Conservation (phyloP, 2,797 vertebrate genomes). For the Betta splendens region DNA sequence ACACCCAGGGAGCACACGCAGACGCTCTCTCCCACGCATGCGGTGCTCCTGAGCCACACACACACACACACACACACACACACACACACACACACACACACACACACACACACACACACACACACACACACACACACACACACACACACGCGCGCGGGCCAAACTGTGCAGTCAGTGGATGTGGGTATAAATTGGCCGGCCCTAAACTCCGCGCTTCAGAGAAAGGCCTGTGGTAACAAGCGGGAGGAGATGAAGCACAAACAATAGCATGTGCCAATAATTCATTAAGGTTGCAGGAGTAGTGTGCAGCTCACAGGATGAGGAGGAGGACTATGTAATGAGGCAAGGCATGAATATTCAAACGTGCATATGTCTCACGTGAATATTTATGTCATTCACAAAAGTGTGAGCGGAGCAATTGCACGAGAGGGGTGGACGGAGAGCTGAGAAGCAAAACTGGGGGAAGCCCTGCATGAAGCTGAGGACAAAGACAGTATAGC, state of each 20-base stretch:
- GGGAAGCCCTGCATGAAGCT: slow-evolving; percentile 19
- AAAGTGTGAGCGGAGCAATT: slow-evolving; percentile 23
- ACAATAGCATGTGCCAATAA: slow-evolving; percentile 38
- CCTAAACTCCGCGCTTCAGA: slow-evolving; percentile 50
- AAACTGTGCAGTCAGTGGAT: slow-evolving; percentile 56
- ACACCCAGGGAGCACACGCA: slow-evolving; percentile 50
- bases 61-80: too few species aligned
- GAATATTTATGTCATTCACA: slow-evolving; percentile 52
- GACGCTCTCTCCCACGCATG: slow-evolving; percentile 44
- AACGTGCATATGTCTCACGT: slow-evolving; percentile 51
- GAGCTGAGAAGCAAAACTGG: slow-evolving; percentile 43
- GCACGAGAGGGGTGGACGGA: slow-evolving; percentile 42
- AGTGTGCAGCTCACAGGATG: slow-evolving; percentile 18
- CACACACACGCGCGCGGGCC: too few species aligned
- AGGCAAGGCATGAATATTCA: slow-evolving; percentile 49
- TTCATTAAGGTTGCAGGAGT: slow-evolving; percentile 39
- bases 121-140: too few species aligned
- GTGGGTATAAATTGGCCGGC: slow-evolving; percentile 68
- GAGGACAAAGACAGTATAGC: slow-evolving; percentile 11
- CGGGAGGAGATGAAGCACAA: slow-evolving; percentile 43
- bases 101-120: too few species aligned
- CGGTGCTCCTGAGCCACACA: slow-evolving; percentile 38
- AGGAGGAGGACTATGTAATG: slow-evolving; percentile 42
- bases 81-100: too few species aligned
- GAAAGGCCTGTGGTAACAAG: slow-evolving; percentile 47